Evolutionary conservation across 2,797 vertebrate genomes (phyloP).

Genomic region (Xiphorhynchus erythropygius): DNA sequence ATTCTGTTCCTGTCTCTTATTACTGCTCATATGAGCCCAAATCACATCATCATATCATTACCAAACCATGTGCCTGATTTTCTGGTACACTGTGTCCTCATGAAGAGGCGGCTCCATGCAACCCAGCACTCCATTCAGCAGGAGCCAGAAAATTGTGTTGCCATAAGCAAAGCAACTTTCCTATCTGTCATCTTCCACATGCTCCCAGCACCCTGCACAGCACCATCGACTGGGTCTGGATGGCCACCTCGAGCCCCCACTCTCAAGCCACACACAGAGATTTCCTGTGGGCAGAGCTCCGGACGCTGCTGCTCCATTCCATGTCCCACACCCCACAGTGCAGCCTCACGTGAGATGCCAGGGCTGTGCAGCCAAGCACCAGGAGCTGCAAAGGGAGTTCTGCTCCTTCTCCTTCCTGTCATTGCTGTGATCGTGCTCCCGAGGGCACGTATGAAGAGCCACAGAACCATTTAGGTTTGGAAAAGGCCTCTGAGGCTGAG

Average conservation of each 20-base stretch:
- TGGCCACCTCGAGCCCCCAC: background rate
- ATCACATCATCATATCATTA: background rate
- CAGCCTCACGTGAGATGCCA: background rate
- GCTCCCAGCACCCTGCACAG: background rate
- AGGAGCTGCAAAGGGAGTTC: background rate
- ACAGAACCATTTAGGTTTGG: background rate
- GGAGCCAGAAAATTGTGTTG: background rate
- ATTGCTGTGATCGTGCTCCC: rapidly evolving
- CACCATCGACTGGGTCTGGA: rapidly evolving
- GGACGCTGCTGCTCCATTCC: background rate
- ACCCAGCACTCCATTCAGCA: background rate
- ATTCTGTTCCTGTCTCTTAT: background rate
- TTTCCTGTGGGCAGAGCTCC: background rate
- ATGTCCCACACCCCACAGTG: rapidly evolving
- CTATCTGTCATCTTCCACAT: background rate
- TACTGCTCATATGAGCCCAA: background rate
- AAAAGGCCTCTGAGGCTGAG: background rate
- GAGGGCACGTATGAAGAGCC: background rate
- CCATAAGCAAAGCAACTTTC: background rate
- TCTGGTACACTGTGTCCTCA: background rate
- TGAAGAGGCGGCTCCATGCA: background rate
- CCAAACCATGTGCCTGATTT: background rate
- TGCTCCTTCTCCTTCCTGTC: background rate
- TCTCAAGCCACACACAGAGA: background rate
- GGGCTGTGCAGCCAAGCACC: background rate